These are phyloP conservation scores for Pampusana beccarii DNA, from an alignment of 2,113 vertebrate genomes.

Conservation along the genomic window DNA sequence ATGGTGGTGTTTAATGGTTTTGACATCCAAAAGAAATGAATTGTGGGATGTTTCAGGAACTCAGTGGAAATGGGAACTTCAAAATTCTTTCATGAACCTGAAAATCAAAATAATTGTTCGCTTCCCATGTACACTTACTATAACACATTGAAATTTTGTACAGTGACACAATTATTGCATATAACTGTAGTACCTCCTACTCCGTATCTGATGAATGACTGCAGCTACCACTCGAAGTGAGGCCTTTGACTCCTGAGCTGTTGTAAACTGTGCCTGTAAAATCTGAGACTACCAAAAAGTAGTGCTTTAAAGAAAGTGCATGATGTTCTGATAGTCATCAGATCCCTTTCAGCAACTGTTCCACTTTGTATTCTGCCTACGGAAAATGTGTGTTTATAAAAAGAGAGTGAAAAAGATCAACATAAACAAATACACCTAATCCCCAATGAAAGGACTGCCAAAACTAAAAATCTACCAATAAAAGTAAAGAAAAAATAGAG, in stretches of 20 bases:
- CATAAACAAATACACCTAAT: not conserved
- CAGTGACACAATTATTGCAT: not conserved
- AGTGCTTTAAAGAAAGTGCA: not conserved
- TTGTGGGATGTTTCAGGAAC: not conserved
- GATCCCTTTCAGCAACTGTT: not conserved
- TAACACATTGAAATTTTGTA: not conserved
- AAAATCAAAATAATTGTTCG: not conserved
- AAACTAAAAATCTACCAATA: not conserved
- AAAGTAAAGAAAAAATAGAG: not conserved
- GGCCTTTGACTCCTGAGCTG: not conserved
- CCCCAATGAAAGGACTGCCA: not conserved
- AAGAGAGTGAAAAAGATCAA: not conserved
- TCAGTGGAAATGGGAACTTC: not conserved
- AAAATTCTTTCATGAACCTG: not conserved
- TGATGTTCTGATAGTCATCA: not conserved
- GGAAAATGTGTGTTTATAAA: constrained; percentile 35
- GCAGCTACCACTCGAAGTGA: not conserved
- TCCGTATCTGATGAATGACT: not conserved
- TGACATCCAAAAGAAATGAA: not conserved
- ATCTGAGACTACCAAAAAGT: not conserved
- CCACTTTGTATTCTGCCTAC: not conserved
- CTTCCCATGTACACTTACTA: not conserved
- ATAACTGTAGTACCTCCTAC: not conserved
- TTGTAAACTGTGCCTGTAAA: not conserved
- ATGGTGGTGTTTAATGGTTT: not conserved